phyloP scores from a whole-genome alignment of 2,797 vertebrate species.

The Microctenopoma steveboyesi region DNA sequence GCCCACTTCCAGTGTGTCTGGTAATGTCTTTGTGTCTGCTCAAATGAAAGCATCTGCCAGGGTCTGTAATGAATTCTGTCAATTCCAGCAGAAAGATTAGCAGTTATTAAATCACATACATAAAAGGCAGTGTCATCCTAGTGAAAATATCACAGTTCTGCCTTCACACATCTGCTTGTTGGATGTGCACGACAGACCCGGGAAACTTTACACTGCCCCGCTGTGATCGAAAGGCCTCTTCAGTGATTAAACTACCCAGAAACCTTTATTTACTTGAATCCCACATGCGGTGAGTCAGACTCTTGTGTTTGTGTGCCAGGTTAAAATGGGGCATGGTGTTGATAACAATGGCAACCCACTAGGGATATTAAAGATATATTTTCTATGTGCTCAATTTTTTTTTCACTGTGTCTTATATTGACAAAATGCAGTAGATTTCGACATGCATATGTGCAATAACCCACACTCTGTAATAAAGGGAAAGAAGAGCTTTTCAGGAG shows the following conservation, averaged over 20 bases:
- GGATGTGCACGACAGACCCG: not conserved
- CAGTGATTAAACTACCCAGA: conserved; percentile 13
- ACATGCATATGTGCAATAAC: conserved; percentile 53
- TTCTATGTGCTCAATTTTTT: conserved; percentile 32
- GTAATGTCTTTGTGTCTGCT: conserved; percentile 12
- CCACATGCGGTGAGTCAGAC: conserved; percentile 11
- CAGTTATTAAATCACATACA: conserved; percentile 56
- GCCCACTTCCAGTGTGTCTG: not conserved
- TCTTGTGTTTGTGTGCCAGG: not conserved
- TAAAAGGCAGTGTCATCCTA: conserved; percentile 14
- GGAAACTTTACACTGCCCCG: not conserved
- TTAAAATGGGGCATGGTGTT: conserved; percentile 1
- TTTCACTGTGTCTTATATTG: conserved; percentile 42
- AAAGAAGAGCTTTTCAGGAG: conserved; percentile 49
- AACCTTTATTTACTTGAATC: conserved; percentile 40
- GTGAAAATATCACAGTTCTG: conserved; percentile 50
- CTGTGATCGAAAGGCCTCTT: conserved; percentile 22
- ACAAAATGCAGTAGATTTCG: conserved; percentile 53
- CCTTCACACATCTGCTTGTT: conserved; percentile 6
- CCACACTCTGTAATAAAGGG: conserved; percentile 24
- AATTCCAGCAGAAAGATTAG: conserved; percentile 50
- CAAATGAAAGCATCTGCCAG: conserved; percentile 22
- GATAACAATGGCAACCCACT: conserved; percentile 22
- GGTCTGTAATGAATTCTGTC: conserved; percentile 52
- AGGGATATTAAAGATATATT: conserved; percentile 32